phyloP scores from a whole-genome alignment of 2,888 invertebrate genomes.

The Limenitis camilla region DNA sequence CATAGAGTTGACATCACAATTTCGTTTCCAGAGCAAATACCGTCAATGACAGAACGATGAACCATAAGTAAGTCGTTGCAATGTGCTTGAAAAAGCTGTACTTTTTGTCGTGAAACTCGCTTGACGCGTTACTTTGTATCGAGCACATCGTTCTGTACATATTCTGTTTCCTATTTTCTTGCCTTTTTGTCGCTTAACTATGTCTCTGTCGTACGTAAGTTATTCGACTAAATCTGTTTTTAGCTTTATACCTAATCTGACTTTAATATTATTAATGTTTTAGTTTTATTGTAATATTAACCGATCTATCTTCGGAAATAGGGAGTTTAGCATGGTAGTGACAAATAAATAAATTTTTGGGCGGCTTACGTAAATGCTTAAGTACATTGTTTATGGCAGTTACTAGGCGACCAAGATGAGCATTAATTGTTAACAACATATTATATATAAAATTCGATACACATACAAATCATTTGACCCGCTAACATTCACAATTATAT shows the following conservation, averaged over 20 bases:
- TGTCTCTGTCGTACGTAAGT: neutral
- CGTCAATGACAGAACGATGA: constrained; percentile 69
- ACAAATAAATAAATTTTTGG: no score
- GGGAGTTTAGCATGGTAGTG: no score
- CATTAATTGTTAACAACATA: no score
- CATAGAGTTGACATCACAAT: constrained; percentile 2
- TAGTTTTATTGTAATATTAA: no score
- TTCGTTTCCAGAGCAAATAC: constrained; percentile 50
- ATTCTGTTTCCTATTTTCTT: constrained; percentile 13
- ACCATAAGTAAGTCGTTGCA: constrained; percentile 56
- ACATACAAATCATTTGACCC: no score
- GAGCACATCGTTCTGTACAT: constrained; percentile 45
- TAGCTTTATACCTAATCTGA: constrained; percentile 7
- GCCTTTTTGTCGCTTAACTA: constrained; percentile 2
- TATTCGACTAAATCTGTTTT: neutral
- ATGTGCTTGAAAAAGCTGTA: constrained; percentile 19
- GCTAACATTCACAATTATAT: no score
- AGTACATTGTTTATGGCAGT: no score
- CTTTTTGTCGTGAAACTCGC: constrained; percentile 32
- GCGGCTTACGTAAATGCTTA: no score
- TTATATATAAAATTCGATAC: no score
- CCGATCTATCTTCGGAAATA: no score
- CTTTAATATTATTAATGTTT: constrained; percentile 1
- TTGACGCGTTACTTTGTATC: constrained; percentile 28
- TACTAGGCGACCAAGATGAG: no score